phyloP scores from a whole-genome alignment of 2,797 vertebrate genomes.

The Sebastiscus albofasciatus region DNA sequence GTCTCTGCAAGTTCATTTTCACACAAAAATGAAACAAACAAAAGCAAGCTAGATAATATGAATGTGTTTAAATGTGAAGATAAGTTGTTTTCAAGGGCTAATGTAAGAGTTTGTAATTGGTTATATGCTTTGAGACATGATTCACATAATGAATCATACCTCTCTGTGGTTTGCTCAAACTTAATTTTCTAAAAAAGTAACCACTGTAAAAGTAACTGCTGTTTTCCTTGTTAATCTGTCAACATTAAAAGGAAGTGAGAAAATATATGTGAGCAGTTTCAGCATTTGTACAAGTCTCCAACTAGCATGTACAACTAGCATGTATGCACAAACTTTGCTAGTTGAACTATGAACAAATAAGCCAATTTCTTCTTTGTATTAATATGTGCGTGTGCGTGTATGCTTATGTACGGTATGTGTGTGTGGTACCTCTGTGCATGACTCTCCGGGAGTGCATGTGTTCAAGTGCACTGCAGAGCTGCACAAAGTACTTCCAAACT shows the following conservation, averaged over 20 bases:
- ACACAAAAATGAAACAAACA: not conserved
- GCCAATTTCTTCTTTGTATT: not conserved
- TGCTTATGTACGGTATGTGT: not conserved
- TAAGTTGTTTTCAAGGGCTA: not conserved
- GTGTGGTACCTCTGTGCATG: slow-evolving; percentile 93
- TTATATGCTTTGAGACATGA: not conserved
- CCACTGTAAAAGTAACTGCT: not conserved
- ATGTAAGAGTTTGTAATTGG: not conserved
- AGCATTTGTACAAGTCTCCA: not conserved
- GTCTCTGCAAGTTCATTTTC: not conserved
- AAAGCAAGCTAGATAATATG: not conserved
- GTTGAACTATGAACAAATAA: not conserved
- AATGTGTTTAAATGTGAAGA: not conserved
- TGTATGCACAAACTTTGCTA: not conserved
- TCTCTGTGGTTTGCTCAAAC: not conserved
- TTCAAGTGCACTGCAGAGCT: slow-evolving; percentile 97
- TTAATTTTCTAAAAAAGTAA: not conserved
- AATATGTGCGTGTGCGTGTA: not conserved
- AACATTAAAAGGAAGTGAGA: not conserved
- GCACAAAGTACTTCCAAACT: slow-evolving; percentile 99
- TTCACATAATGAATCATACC: not conserved
- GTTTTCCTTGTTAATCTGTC: not conserved
- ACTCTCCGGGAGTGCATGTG: slow-evolving; percentile 98
- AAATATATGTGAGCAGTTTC: not conserved
- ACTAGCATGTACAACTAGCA: not conserved